Evolutionary conservation across 2,113 vertebrate genomes (phyloP), one percentile per base, ranked within the genome.

Genomic region (Hemicordylus capensis): DNA sequence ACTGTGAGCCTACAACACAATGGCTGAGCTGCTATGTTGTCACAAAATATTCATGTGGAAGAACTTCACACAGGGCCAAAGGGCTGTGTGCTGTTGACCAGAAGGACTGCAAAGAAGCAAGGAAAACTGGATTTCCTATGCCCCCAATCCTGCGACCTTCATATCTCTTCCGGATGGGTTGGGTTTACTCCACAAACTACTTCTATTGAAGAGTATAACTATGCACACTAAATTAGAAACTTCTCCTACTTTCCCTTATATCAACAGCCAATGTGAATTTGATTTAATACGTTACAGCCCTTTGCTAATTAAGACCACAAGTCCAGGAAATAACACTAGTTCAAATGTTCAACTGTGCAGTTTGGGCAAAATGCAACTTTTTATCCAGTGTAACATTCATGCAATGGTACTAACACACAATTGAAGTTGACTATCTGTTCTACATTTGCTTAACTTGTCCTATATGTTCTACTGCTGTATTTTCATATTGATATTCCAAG

Each of bases 211-310:
- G 48, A 91, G 88, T 89, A 85, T 92, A 93, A 84, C 46, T 81
- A 56, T 15, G 83, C 42, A 80, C 83, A 90, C 79, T 17, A 89
- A 54, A 89, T 89, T 81, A 94, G 82, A 81, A 94, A 91, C 56
- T 72, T 76, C 87, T 92, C 83, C 70, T 46, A 46, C 44, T 48
- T 89, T 87, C 85, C 26, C 85, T 84, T 92, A 66, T 48, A 90
- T 79, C 56, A 69, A 89, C 34, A 28, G 79, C 87, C 88, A 85
- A 92, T 88, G 88, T 92, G 56, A 75, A 90, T 64, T 80, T 31
- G 28, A 67, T 51, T 87, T 89, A 22, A 10, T 58, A 72, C 26
- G 17, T 69, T 37, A 19, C 34, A 39, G 24, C 5, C 64, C 46
- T 70, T 14, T 58, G 34, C 66, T 70, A 81, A 39, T 67, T 11